Percentiles rank a stretch among this genome's conserved stretches.
These are phyloP conservation scores for Pangasius larnaudii DNA, from an alignment of 2,797 vertebrate species.

Conservation along the genomic window DNA sequence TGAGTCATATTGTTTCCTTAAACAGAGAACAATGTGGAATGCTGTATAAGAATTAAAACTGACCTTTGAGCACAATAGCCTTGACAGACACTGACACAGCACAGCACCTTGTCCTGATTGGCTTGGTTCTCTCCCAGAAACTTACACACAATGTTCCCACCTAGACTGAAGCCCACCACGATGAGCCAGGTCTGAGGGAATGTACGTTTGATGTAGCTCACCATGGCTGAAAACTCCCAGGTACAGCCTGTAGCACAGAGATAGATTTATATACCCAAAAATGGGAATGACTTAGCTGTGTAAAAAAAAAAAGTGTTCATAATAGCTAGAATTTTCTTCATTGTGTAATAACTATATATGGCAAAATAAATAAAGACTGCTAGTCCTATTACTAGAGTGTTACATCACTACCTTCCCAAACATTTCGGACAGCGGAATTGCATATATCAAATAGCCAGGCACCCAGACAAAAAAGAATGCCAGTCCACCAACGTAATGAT, in stretches of 20 bases:
- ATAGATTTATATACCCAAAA: background rate
- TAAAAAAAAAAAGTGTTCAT: background rate
- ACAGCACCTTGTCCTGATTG: conserved; percentile 91
- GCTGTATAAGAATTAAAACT: conserved; percentile 53
- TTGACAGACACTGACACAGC: conserved; percentile 93
- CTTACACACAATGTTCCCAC: conserved; percentile 94
- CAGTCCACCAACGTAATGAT: conserved; percentile 18
- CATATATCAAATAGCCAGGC: conserved; percentile 2
- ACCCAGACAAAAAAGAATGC: background rate
- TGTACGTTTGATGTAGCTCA: conserved; percentile 83
- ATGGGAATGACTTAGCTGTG: background rate
- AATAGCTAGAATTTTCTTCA: background rate
- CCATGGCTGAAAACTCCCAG: conserved; percentile 96
- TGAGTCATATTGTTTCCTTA: background rate
- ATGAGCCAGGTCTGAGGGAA: conserved; percentile 85
- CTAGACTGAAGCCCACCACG: conserved; percentile 93
- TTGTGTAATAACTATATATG: conserved; percentile 14
- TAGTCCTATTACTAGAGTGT: conserved; percentile 26
- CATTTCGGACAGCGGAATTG: background rate
- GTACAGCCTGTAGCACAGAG: conserved; percentile 83
- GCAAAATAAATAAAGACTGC: conserved; percentile 11
- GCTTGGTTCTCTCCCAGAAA: conserved; percentile 87
- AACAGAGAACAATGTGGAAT: background rate
- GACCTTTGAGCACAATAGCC: conserved; percentile 92
- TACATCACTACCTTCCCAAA: conserved; percentile 26